Evolutionary conservation across 1,140 invertebrate species (phyloP).

Genomic region (Aphelenchoides fujianensis): DNA sequence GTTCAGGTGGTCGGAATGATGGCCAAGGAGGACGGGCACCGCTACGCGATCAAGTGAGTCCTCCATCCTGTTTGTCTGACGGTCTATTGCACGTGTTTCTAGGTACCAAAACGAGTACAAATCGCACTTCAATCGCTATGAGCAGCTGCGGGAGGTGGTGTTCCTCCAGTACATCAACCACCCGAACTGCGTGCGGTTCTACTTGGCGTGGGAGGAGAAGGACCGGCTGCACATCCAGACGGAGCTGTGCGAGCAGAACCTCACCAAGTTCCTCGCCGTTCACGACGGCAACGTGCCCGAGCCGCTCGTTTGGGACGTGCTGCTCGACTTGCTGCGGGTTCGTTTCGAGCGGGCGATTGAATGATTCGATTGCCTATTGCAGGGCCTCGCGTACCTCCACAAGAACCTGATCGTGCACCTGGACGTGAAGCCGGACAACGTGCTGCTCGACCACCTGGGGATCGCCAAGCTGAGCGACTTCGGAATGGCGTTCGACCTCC

Average conservation of each 20-base stretch:
- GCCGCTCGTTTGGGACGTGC: conserved; percentile 65
- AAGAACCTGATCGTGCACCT: conserved; percentile 19
- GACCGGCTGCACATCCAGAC: conserved; percentile 73
- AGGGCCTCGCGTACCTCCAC: conserved; percentile 16
- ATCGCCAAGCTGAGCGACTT: conserved; percentile 75
- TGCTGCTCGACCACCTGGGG: conserved; percentile 63
- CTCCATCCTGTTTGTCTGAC: too few relatives aligned
- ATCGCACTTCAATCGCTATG: conserved; percentile 26
- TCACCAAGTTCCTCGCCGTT: conserved; percentile 51
- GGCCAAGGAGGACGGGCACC: neutral
- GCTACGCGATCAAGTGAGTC: neutral
- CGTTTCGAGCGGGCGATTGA: neutral
- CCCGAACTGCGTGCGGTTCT: conserved; percentile 71
- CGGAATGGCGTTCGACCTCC: conserved; percentile 71
- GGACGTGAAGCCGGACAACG: conserved; percentile 28
- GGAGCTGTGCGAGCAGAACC: conserved; percentile 70
- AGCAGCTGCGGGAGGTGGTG: conserved; percentile 35
- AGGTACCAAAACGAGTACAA: too few relatives aligned
- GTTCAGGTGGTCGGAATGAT: neutral
- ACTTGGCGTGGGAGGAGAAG: conserved; percentile 74
- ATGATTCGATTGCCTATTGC: neutral
- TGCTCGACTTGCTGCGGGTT: conserved; percentile 66
- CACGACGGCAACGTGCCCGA: conserved; percentile 66
- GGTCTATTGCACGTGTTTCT: too few relatives aligned
- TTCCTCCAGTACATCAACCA: conserved; percentile 64